Percentiles rank a stretch among this genome's conserved stretches.
These are phyloP conservation scores for Taxidea taxus DNA, from an alignment of 2,113 vertebrate genomes.

Conservation along the genomic window DNA sequence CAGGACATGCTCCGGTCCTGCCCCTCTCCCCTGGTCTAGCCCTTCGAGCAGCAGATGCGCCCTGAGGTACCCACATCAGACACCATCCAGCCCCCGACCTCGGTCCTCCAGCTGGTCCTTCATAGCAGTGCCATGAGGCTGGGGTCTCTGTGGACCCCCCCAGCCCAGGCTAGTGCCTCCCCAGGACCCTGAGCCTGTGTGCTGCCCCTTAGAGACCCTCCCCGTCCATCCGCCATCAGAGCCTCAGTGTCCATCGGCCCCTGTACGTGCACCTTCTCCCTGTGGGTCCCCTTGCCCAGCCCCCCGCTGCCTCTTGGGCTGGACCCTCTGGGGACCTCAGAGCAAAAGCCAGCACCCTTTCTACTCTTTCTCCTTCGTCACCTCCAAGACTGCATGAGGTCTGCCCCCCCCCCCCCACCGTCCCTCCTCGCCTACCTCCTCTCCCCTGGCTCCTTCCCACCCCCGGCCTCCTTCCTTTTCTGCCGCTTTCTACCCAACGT, in stretches of 20 bases:
- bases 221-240: rapidly evolving
- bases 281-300: neutral
- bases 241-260: neutral
- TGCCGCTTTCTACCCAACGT: neutral
- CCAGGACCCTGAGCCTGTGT: neutral
- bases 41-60: rapidly evolving
- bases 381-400: neutral
- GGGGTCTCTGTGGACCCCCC: neutral
- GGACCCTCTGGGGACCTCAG: neutral
- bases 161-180: neutral
- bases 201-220: neutral
- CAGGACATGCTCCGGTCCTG: rapidly evolving
- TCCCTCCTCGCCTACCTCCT: rapidly evolving
- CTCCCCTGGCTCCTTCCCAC: neutral
- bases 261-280: rapidly evolving
- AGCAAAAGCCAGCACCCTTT: neutral
- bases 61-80: rapidly evolving
- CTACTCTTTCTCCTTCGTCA: neutral
- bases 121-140: neutral
- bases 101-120: too few species aligned
- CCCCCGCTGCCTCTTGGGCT: rapidly evolving
- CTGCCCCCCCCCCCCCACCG: rapidly evolving
- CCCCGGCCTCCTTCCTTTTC: rapidly evolving
- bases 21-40: rapidly evolving
- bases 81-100: too few species aligned